Conservation (phyloP, 2,888 invertebrate species). For the Argyresthia albistria region DNA sequence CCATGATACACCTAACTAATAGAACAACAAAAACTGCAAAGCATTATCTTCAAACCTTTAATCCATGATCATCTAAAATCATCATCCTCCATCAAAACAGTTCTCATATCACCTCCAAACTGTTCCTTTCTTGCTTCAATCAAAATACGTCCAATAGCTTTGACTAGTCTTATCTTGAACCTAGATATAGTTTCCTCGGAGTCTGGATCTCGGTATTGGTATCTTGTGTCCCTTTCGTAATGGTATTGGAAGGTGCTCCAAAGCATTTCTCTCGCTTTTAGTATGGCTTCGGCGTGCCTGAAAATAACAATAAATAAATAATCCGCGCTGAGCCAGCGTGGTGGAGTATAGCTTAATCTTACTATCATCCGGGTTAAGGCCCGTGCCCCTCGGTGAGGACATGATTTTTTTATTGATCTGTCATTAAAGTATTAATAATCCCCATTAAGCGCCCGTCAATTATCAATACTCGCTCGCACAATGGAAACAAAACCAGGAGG, state of each 20-base stretch:
- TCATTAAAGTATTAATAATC: too few species aligned
- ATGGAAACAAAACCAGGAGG: too few species aligned
- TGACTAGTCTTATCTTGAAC: constrained; percentile 40
- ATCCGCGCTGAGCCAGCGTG: too few species aligned
- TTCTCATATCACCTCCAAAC: neutral
- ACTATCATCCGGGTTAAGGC: too few species aligned
- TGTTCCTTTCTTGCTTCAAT: constrained; percentile 31
- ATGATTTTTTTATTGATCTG: too few species aligned
- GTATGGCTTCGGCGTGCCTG: constrained; percentile 63
- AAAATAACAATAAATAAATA: constrained; percentile 5
- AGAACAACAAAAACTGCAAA: too few species aligned
- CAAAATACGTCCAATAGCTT: constrained; percentile 37
- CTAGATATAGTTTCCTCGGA: constrained; percentile 17
- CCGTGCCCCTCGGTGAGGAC: too few species aligned
- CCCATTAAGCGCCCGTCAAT: too few species aligned
- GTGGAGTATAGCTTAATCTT: too few species aligned
- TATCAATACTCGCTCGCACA: too few species aligned
- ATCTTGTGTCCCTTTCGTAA: constrained; percentile 44
- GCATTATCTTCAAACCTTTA: neutral
- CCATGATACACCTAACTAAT: too few species aligned
- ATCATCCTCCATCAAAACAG: neutral
- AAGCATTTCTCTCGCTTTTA: constrained; percentile 55
- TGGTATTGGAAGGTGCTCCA: constrained; percentile 62
- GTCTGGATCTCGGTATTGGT: constrained; percentile 30
- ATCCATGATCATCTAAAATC: neutral